Base-by-base conservation (phyloP, 2,113 vertebrate species). In the Setophaga petechia region DNA sequence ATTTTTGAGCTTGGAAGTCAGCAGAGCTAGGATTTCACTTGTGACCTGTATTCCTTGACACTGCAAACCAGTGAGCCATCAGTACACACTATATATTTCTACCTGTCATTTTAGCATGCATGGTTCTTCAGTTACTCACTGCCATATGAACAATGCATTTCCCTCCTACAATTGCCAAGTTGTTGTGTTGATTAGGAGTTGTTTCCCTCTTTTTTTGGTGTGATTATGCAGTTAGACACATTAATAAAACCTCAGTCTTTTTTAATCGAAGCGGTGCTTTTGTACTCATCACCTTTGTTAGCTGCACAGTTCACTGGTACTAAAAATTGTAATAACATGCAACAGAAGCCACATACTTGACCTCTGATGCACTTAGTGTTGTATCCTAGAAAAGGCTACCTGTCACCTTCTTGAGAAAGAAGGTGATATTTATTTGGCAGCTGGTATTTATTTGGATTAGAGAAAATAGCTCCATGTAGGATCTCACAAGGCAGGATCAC, bases 181-280 rank as follows among this genome's bases (percentile, higher is more conserved):
- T 66, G 18, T 68, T 93, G 68, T 74, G n/a, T 85, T 43, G 43
- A 7, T 2, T 80, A 35, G n/a, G 51, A 85, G 55, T 55, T 67
- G 10, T 62, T 89, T 87, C 35, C 11, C 11, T 65, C 55, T 85
- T 72, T 61, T 39, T 89, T 82, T 80, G 54, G 46, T 87, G 31
- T 83, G 44, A 55, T 89, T 68, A 46, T n/a, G 46, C 23, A 79
- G 33, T 41, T 80, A 54, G 39, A 31, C 35, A 71, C 35, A 46
- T 52, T 82, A 93, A 84, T 84, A 79, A 91, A 95, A 85, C 79
- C 30, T 68, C 57, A 18, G 6, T 91, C 24, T 79, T 93, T 93
- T 95, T 90, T 74, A 85, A 62, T 6, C 67, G 59, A 69, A 73
- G 63, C 22, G 31, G 10, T 83, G 30, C 3, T 85, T 91, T 88